Base-by-base conservation (phyloP, 2,113 vertebrate species). In the Phalacrocorax brasilianus region DNA sequence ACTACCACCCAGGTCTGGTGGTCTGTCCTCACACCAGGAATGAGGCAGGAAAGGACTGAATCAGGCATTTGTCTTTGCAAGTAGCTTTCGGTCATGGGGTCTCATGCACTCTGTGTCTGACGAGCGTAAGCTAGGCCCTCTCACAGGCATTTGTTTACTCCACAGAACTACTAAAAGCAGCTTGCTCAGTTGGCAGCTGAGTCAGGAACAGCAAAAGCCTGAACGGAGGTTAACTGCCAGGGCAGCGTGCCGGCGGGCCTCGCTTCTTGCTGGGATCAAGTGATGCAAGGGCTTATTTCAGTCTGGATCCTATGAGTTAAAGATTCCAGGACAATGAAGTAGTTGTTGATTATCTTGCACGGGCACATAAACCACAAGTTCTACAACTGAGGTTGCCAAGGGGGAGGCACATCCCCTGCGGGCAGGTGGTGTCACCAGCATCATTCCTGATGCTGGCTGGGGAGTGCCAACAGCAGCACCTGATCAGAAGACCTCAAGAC, bases 241-340 rank as follows among this genome's bases (percentile, higher is more conserved):
- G 91, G 62, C 93, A 91, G 66, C 13, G 5, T 1, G 26, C 71
- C 15, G 53, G 66, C 67, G 4, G 84, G 74, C 52, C 73, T 55
- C 38, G 7, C 38, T 21, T 16, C 68, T 47, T n/a, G 3, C 67
- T 15, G 73, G 86, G 70, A 80, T 81, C 91, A 11, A 92, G 80
- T 23, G 86, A 87, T 58, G 84, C 0, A 1, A 84, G 84, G 44
- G 87, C 92, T 95, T 82, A 94, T 72, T 91, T 92, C 94, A 93
- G 87, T 38, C 94, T 75, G 91, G 91, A 96, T 94, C 84, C 91
- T 75, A 14, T 1, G 62, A 94, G 78, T 62, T 91, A 61, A 66
- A 72, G 95, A 97, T 97, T 95, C 94, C 96, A 95, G 75, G 94
- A 95, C 94, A 96, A 59, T 96, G 94, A 97, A 89, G 94, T 92